Evolutionary conservation across 1,140 invertebrate genomes (phyloP), one percentile per base, ranked within the genome.

Genomic region (Temnothorax curvispinosus): DNA sequence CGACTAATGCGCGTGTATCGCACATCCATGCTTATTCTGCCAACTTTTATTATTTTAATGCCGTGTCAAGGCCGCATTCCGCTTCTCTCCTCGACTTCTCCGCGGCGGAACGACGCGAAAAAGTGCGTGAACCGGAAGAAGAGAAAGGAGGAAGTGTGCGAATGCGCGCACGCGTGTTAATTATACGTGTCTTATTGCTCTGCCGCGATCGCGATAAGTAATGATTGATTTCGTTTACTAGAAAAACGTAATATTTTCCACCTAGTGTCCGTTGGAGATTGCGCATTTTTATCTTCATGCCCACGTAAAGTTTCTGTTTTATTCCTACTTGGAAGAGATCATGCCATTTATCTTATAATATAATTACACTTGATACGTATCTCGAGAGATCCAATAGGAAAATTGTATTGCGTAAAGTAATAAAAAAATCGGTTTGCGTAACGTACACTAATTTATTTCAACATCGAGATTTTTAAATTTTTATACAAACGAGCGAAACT

Each of bases 1-100:
- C 92, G 88, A 87, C 82, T 85, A 67, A 90, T 89, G 86, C 89
- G 88, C 85, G 72, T 89, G 74, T 82, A 60, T 87, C 81, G 85
- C 71, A 47, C 85, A 84, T 86, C 84, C 87, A 91, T 58, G 85
- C 62, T 84, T 74, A 75, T 91, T 90, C 92, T 82, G 88, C 69
- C 89, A 89, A 91, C 91, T 90, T 93, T 92, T 92, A 92, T 93
- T 93, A 90, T 93, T 92, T 92, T 92, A 90, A 92, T 92, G 90
- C 15, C 90, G 88, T 94, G 93, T 94, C 93, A 94, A 94, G 93
- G 93, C 89, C 93, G 90, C 87, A 92, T 91, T 86, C 91, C 89
- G 81, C 54, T 84, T 78, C 64, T 74, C 27, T 82, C 60, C 38
- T 47, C 21, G 4, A 9, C 64, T 47, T 47, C 41, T 74, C 7